A percentile compares a stretch with the other conserved stretches of the same genome.
These are phyloP conservation scores for Caenorhabditis parvicauda DNA, from an alignment of 2,888 invertebrate species.

Conservation along the genomic window DNA sequence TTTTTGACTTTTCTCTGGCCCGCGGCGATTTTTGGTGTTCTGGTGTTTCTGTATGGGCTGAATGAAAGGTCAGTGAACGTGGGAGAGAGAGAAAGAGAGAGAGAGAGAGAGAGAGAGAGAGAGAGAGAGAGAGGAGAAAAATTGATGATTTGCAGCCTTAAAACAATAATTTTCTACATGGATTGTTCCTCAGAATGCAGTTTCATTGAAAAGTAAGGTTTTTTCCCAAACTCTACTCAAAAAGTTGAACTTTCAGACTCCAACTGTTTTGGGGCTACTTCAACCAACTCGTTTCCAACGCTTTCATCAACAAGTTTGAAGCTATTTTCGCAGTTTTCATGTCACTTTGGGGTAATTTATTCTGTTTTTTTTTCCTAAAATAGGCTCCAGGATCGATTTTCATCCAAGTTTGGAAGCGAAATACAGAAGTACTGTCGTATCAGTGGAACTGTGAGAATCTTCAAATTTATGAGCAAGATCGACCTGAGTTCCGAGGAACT, in stretches of 20 bases:
- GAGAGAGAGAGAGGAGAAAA: too few relatives aligned
- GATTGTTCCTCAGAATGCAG: too few relatives aligned
- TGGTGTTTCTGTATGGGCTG: slow-evolving; percentile 64
- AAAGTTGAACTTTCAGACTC: slow-evolving; percentile 9
- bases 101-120: too few relatives aligned
- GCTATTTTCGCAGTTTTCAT: slow-evolving; percentile 66
- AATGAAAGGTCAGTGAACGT: too few relatives aligned
- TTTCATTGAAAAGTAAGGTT: slow-evolving; percentile 18
- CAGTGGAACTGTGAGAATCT: slow-evolving; percentile 66
- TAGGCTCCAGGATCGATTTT: slow-evolving; percentile 63
- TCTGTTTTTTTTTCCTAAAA: slow-evolving; percentile 2
- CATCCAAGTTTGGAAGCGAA: slow-evolving; percentile 65
- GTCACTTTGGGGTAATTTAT: slow-evolving; percentile 65
- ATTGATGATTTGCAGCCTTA: too few relatives aligned
- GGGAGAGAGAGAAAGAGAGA: slow-evolving; percentile 50
- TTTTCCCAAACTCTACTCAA: neutral
- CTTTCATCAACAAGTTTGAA: slow-evolving; percentile 66
- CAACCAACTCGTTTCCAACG: slow-evolving; percentile 42
- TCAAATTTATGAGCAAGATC: slow-evolving; percentile 65
- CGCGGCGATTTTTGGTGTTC: slow-evolving; percentile 64
- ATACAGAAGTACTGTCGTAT: slow-evolving; percentile 64
- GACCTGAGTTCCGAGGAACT: slow-evolving; percentile 63
- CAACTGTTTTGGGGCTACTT: slow-evolving; percentile 22
- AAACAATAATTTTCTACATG: neutral
- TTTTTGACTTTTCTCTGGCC: slow-evolving; percentile 64